Base-by-base conservation (phyloP, 2,888 invertebrate species). In the Eupithecia subfuscata region DNA sequence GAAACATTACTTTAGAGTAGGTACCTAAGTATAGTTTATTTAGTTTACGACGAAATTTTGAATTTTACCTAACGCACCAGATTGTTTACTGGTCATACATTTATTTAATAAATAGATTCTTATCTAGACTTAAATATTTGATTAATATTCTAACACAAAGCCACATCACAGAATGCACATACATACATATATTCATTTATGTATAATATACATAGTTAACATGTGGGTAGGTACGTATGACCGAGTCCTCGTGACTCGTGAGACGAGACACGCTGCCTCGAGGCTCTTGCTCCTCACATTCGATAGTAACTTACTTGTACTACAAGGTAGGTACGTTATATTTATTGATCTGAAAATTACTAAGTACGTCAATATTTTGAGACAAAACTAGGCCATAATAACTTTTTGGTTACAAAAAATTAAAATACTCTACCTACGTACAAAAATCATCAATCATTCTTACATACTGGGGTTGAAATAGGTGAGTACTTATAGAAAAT, bases 131-230 rank as follows among this genome's bases (percentile, higher is more conserved):
- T 74, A 69, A 70, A 78, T 68, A 71, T 70, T 76, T 67, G 73
- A 71, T 73, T 52, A 64, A 70, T 77, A 79, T 65, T 70, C 72
- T 80, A 80, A 79, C 69, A 81, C 70, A 63, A 82, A 81, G 82
- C 80, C 74, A 80, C 80, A 83, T 81, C 82, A 83, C 82, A 81
- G 78, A 64, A 81, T 79, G 78, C 80, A 76, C 71, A 72, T 30
- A 30, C 30, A 30, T 30, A n/a, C n/a, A n/a, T 76, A 11, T 78
- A 71, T 64, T 67, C n/a, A 70, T n/a, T 43, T 71, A 63, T 12
- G 48, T 34, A 40, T 69, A n/a, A 12, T 25, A n/a, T 34, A 64
- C 37, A 40, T 9, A 40, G 40, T 37, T 16, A 34, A 9, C 18
- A 65, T 9, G 65, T 18, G 16, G 34, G 16, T 64, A 37, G 16